Evolutionary conservation across 2,797 vertebrate genomes (phyloP).

Genomic region (Monodelphis domestica): DNA sequence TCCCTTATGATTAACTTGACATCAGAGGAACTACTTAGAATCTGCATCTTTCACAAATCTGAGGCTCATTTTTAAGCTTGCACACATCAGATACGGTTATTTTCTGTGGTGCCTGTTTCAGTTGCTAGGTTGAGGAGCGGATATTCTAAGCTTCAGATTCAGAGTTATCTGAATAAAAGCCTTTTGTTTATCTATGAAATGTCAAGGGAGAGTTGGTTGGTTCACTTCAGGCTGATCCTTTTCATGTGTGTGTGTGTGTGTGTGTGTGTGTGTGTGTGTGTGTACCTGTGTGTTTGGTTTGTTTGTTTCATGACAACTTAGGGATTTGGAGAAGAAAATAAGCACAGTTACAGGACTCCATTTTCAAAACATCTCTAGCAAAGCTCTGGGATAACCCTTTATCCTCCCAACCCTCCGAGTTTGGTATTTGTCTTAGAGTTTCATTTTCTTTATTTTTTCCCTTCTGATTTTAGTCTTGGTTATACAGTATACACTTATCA

Average conservation of each 20-base stretch:
- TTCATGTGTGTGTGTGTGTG: conserved; percentile 11
- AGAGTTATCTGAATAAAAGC: conserved; percentile 69
- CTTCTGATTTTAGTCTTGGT: neutral
- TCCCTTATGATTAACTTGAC: conserved; percentile 42
- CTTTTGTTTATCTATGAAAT: conserved; percentile 69
- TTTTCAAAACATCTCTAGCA: conserved; percentile 29
- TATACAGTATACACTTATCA: neutral
- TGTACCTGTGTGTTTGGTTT: neutral
- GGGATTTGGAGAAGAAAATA: conserved; percentile 48
- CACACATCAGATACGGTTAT: conserved; percentile 61
- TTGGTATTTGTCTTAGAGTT: neutral
- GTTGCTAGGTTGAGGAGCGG: conserved; percentile 16
- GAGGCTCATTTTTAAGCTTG: conserved; percentile 58
- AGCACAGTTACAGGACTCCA: conserved; percentile 10
- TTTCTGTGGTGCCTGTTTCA: conserved; percentile 50
- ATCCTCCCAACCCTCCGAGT: neutral
- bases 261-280: neutral
- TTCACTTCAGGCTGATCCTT: conserved; percentile 61
- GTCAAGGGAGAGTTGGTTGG: conserved; percentile 56
- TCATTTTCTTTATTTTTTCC: neutral
- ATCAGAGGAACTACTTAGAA: conserved; percentile 51
- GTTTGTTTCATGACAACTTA: neutral
- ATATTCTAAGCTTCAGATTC: conserved; percentile 57
- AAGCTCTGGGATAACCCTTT: conserved; percentile 21
- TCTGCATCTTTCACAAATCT: conserved; percentile 21